Base-by-base conservation (phyloP, 2,888 invertebrate species). In the Pristionchus mayeri region DNA sequence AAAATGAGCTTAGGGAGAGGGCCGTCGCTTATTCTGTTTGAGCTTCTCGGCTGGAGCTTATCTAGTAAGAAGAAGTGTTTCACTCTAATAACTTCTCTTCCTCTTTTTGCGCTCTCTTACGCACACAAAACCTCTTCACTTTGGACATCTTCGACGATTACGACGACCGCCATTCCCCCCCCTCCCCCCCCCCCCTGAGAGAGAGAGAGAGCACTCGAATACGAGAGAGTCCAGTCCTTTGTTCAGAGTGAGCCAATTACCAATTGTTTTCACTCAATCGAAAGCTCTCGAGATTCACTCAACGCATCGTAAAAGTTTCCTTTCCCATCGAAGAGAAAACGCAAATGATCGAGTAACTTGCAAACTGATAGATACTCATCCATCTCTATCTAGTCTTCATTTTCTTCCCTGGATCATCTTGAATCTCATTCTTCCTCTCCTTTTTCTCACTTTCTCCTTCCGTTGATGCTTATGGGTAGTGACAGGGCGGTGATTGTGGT, bases 401-500 rank as follows among this genome's bases (percentile, higher is more conserved):
- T 37, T 67, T 67, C 37, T 37, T 71, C 11, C 44, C 44, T 44
- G 30, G 34, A 63, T 63, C 76, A 21, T 50, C 50, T 78, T 30
- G 50, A 21, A 27, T 80, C 57, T 52, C 79, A n/a, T 80, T 48
- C 37, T 54, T 54, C 80, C n/a, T n/a, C n/a, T n/a, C n/a, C n/a
- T n/a, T 80, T 44, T 60, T 80, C 80, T 80, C 80, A 40, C 80
- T 40, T 48, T 80, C 57, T 57, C 57, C 57, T 44, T 57, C 79
- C 76, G 27, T 67, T 82, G 67, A 82, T 57, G 80, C 54, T 57
- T 80, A 80, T 80, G 57, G 37, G 80, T 40, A 37, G 37, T 80
- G 80, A 80, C 80, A 80, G 80, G 48, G 34, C 24, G 76, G 37
- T 78, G 76, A 78, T 78, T 78, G 76, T 78, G 76, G 76, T 48